Evolutionary conservation across 2,888 invertebrate species (phyloP), one percentile per base, ranked within the genome.

Genomic region (Spilosoma lubricipeda): DNA sequence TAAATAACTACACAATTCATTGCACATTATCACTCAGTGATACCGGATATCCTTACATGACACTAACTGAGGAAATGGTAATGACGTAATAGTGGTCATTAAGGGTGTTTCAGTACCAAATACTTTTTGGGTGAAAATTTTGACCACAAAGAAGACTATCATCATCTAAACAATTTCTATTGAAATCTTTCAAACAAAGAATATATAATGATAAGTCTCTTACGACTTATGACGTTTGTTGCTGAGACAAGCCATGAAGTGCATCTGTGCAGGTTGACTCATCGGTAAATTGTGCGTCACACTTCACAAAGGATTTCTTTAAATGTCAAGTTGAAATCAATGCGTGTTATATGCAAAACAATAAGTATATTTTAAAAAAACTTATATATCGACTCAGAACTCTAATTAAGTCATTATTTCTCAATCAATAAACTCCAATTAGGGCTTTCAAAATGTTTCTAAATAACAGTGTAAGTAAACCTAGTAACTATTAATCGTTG

Each of bases 111-210:
- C 82, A 82, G 82, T 85, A 83, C 81, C 85, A 81, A 85, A 88
- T 89, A 90, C 90, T 90, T 88, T 91, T 89, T 84, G 80, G 81
- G 90, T 90, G 92, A 93, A 93, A 93, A 92, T 90, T 67, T 67
- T 66, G 56, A 59, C 66, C 56, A 65, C 70, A 39, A 70, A 82
- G 82, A 79, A 71, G 42, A 36, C 36, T 56, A 39, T 56, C 7
- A 59, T 59, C n/a, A 56, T 30, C 65, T 70, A 36, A 73, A 76
- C 70, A 77, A 71, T 84, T 85, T 80, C 78, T 75, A 79, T 72
- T 78, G 71, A 78, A 7, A 81, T 72, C 80, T 77, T 71, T 75
- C 80, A 81, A 80, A 88, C 86, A 88, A 89, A 87, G 86, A 80
- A 83, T 83, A 82, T 80, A 72, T 71, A 80, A 83, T 81, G 77